These are phyloP conservation scores for Zonotrichia albicollis DNA, from an alignment of 2,797 vertebrate genomes.

Conservation along the genomic window DNA sequence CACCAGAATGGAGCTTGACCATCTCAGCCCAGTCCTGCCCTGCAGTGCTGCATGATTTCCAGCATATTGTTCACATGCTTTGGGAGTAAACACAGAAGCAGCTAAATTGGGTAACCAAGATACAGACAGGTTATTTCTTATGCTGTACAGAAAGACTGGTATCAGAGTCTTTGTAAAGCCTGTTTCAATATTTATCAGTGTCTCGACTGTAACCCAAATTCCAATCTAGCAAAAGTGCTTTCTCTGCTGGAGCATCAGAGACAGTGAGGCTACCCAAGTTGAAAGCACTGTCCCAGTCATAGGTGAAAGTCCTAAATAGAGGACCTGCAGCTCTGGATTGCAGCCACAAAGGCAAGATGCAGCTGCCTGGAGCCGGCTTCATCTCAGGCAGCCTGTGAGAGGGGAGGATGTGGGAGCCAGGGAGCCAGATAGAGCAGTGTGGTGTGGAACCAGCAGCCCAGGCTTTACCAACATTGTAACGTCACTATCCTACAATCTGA, in stretches of 20 bases:
- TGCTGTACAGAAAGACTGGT: background rate
- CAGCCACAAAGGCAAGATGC: background rate
- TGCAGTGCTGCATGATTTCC: background rate
- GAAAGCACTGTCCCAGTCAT: background rate
- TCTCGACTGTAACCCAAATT: background rate
- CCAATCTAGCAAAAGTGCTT: background rate
- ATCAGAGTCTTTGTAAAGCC: background rate
- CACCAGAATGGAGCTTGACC: background rate
- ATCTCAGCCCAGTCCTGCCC: background rate
- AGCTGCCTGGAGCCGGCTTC: background rate
- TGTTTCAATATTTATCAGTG: background rate
- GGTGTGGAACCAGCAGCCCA: background rate
- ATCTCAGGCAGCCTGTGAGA: background rate
- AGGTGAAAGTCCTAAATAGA: background rate
- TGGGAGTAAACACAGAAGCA: background rate
- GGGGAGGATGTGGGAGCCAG: fast-evolving
- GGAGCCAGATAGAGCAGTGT: background rate
- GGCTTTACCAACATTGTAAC: background rate
- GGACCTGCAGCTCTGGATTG: background rate
- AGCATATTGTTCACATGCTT: fast-evolving
- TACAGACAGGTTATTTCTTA: background rate
- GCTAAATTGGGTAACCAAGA: background rate
- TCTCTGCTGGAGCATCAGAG: background rate
- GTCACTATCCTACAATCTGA: background rate
- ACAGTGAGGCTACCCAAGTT: background rate